These are phyloP conservation scores for Todiramphus saurophagus DNA, from an alignment of 2,113 vertebrate genomes.

Conservation along the genomic window DNA sequence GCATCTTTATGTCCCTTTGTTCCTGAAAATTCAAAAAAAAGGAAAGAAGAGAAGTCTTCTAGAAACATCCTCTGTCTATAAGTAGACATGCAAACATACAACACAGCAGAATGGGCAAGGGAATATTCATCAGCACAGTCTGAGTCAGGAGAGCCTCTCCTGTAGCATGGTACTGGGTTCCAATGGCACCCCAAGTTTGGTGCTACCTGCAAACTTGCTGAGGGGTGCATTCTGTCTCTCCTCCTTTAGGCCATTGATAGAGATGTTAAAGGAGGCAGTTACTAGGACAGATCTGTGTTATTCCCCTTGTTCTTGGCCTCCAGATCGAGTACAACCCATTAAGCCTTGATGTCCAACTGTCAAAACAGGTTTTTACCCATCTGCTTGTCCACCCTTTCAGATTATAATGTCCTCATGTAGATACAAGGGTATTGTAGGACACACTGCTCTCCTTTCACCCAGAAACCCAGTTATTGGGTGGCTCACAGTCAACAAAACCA, in stretches of 20 bases:
- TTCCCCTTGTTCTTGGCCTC: not conserved
- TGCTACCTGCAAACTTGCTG: not conserved
- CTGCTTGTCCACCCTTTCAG: not conserved
- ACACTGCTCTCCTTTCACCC: not conserved
- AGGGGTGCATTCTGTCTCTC: not conserved
- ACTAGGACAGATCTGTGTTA: not conserved
- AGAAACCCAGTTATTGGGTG: not conserved
- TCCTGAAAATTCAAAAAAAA: not conserved
- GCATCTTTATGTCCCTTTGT: not conserved
- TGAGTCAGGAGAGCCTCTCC: not conserved
- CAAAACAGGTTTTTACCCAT: not conserved
- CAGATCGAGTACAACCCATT: not conserved
- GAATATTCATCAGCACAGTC: not conserved
- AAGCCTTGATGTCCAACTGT: not conserved
- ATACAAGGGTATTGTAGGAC: not conserved
- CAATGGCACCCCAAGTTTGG: not conserved
- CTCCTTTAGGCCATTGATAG: not conserved
- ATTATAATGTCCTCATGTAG: not conserved
- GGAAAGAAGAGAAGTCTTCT: not conserved
- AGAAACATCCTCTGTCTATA: not conserved
- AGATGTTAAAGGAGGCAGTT: not conserved
- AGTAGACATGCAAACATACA: not conserved
- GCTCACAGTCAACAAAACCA: too few relatives aligned
- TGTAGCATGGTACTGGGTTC: not conserved
- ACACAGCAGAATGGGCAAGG: not conserved